These are phyloP conservation scores for Vanessa atalanta DNA, from an alignment of 1,140 invertebrate species.

Conservation along the genomic window DNA sequence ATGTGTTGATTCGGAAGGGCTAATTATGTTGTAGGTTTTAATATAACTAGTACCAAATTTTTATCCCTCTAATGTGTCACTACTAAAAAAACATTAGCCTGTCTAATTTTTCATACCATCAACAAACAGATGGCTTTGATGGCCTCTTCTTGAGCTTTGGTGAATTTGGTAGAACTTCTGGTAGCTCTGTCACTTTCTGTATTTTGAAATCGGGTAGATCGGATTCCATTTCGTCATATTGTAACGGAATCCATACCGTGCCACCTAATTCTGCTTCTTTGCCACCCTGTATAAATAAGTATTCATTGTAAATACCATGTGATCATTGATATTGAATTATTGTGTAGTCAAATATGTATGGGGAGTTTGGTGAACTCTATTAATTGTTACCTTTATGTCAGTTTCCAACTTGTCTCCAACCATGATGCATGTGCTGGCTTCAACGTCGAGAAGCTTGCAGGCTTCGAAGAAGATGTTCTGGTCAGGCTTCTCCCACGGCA, in stretches of 20 bases:
- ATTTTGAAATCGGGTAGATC: conserved; percentile 77
- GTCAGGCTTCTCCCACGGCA: conserved; percentile 91
- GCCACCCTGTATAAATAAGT: conserved; percentile 82
- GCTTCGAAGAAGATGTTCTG: conserved; percentile 89
- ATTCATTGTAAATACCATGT: conserved; percentile 16
- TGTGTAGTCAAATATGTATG: background rate
- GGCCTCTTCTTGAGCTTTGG: conserved; percentile 60
- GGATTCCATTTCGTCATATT: conserved; percentile 67
- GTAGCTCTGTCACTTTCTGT: conserved; percentile 74
- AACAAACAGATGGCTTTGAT: conserved; percentile 23
- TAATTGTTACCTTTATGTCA: conserved; percentile 84
- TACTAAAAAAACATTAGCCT: background rate
- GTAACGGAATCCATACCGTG: conserved; percentile 89
- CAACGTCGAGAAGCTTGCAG: conserved; percentile 86
- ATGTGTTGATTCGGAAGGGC: background rate
- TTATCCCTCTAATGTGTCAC: background rate
- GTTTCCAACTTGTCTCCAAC: conserved; percentile 93
- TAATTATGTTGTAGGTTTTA: background rate
- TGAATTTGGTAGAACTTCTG: conserved; percentile 72
- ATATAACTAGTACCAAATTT: background rate
- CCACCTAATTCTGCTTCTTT: conserved; percentile 87
- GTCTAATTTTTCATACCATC: conserved; percentile 13
- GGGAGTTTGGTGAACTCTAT: background rate
- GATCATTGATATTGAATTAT: background rate
- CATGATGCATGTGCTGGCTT: conserved; percentile 89